Conservation (phyloP, 2,797 vertebrate genomes). For the Ciconia nigra region DNA sequence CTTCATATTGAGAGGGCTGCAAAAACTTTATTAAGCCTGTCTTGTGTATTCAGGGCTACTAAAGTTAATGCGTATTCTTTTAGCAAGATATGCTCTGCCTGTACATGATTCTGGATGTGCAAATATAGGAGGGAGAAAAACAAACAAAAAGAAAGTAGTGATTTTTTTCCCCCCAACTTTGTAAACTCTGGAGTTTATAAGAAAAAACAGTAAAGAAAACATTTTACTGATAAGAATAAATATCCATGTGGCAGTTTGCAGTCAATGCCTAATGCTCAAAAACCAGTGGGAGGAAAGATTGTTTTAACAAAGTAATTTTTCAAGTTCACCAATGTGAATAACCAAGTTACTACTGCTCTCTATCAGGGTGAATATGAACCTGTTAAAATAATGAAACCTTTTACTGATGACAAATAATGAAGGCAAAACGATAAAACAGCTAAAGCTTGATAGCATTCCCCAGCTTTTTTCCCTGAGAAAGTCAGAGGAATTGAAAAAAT, state of each 20-base stretch:
- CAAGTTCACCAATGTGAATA: neutral
- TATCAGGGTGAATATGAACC: neutral
- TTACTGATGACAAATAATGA: neutral
- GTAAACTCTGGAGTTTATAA: neutral
- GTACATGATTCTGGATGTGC: neutral
- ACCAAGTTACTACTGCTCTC: neutral
- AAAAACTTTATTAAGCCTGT: neutral
- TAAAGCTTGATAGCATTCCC: neutral
- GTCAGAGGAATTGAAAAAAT: neutral
- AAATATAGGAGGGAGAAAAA: neutral
- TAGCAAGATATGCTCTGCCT: neutral
- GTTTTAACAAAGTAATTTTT: constrained; percentile 36
- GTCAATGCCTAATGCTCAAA: neutral
- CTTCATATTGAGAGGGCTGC: neutral
- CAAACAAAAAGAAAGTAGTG: neutral
- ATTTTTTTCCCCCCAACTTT: neutral
- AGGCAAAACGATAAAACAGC: neutral
- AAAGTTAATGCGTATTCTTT: neutral
- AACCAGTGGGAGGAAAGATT: neutral
- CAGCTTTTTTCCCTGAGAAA: neutral
- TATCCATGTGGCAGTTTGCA: neutral
- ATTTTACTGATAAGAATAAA: neutral
- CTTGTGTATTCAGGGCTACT: neutral
- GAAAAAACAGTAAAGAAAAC: neutral
- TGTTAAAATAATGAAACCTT: constrained; percentile 29